These are phyloP conservation scores for Philantomba maxwellii DNA, from an alignment of 2,113 vertebrate species.

Conservation along the genomic window DNA sequence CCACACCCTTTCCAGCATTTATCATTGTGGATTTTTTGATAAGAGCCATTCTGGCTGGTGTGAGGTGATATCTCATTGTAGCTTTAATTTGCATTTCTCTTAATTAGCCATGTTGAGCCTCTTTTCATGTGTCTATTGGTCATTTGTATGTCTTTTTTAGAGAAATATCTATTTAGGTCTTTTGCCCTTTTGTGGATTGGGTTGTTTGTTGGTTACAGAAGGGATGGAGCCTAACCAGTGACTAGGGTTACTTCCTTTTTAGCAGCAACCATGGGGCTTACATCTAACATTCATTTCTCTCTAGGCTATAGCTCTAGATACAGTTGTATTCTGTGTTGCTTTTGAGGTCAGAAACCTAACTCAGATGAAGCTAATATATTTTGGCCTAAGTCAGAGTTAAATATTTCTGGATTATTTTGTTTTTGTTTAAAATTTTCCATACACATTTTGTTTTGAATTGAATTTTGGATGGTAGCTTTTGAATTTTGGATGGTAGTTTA, in stretches of 20 bases:
- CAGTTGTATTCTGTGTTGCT: background rate
- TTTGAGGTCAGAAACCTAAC: background rate
- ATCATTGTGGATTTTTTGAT: background rate
- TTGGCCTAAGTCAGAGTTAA: background rate
- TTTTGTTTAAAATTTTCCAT: background rate
- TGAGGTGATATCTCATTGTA: background rate
- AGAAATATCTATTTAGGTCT: background rate
- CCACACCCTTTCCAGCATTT: background rate
- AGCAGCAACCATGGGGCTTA: background rate
- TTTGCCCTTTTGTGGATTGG: background rate
- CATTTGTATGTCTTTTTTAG: background rate
- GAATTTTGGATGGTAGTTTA: background rate
- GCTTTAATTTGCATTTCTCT: background rate
- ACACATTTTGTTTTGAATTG: background rate
- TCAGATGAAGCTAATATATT: background rate
- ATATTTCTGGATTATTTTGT: background rate
- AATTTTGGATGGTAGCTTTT: background rate
- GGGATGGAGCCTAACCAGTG: background rate
- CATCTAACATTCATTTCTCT: background rate
- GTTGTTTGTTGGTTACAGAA: background rate
- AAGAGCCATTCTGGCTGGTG: background rate
- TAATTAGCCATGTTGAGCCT: background rate
- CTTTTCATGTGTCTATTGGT: background rate
- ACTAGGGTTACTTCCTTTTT: background rate
- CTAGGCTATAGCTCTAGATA: background rate